Evolutionary conservation across 2,797 vertebrate genomes (phyloP).

Genomic region (Cacajao melanocephalus): DNA sequence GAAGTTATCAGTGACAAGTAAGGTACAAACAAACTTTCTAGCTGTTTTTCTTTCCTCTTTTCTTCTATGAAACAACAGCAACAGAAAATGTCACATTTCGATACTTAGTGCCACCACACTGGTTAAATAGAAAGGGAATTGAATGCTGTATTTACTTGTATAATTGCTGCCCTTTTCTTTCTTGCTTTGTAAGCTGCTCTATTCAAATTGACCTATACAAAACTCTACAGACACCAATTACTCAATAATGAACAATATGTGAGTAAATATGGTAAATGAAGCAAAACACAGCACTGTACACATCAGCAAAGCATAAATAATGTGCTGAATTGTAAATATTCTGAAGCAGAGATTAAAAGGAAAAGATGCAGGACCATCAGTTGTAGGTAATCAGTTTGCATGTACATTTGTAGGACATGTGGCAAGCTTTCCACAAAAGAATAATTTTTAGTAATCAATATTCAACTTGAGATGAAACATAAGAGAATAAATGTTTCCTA

Average conservation of each 20-base stretch:
- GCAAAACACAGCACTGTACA: not conserved
- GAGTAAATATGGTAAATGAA: conserved; percentile 44
- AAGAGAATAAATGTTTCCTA: conserved; percentile 42
- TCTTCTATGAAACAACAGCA: conserved; percentile 25
- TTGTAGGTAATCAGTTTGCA: conserved; percentile 7
- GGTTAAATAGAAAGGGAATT: conserved; percentile 36
- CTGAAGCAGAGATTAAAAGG: not conserved
- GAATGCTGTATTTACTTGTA: conserved; percentile 32
- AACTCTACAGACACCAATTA: conserved; percentile 33
- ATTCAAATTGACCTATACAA: conserved; percentile 58
- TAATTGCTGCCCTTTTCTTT: conserved; percentile 40
- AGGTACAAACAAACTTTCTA: not conserved
- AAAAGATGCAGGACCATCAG: conserved; percentile 31
- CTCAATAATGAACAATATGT: not conserved
- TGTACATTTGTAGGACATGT: conserved; percentile 3
- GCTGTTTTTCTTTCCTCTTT: not conserved
- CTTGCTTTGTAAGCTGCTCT: conserved; percentile 35
- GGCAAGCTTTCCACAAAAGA: not conserved
- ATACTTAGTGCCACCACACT: not conserved
- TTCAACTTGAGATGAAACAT: conserved; percentile 47
- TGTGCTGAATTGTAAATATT: not conserved
- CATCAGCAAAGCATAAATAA: conserved; percentile 14
- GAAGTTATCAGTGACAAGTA: conserved; percentile 4
- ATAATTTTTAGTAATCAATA: conserved; percentile 52
- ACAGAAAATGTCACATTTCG: conserved; percentile 48